Evolutionary conservation across 2,797 vertebrate genomes (phyloP), one percentile per base, ranked within the genome.

Genomic region (Sorex maritimensis): DNA sequence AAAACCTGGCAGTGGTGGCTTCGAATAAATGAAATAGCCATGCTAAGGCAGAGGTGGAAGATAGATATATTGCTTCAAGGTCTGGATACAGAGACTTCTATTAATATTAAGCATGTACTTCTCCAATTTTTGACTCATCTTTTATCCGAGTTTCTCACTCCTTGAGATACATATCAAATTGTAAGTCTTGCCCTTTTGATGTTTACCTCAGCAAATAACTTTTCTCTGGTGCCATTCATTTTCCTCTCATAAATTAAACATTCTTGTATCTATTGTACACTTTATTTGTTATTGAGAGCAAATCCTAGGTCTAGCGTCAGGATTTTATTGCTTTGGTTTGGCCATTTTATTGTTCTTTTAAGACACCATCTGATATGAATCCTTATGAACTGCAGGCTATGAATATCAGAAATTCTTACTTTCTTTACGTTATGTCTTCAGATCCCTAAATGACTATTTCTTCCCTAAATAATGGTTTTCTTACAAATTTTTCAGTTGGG

Each of bases 221-320:
- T 95, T 92, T 83, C 77, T 90, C n/a, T 82, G 44, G 67, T 81
- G 28, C 63, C 61, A 75, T 75, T 86, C 77, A 91, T 69, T 95
- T 93, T 81, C 58, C 0, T 87, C 30, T 95, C 67, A 95, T 92
- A 90, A 93, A 95, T 91, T 94, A 95, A 94, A 91, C 87, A 81
- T 92, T 92, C 38, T 92, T 95, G 86, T 65, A 68, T 28, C 30
- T 92, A 80, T 46, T 68, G 13, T 83, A 65, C 82, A 55, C 69
- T 95, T 85, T 79, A 87, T 65, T 88, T 92, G n/a, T 86, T 83
- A 88, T 61, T 80, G 73, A 81, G 24, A 77, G 5, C 15, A 83
- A 91, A 77, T 86, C 34, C 46, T 92, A 82, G 49, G 61, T 77
- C 49, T 67, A 73, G 38, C 6, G 10, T 46, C 30, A 55, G 69